These are phyloP conservation scores for Ciconia stormi DNA, from an alignment of 2,113 vertebrate genomes.

Conservation along the genomic window DNA sequence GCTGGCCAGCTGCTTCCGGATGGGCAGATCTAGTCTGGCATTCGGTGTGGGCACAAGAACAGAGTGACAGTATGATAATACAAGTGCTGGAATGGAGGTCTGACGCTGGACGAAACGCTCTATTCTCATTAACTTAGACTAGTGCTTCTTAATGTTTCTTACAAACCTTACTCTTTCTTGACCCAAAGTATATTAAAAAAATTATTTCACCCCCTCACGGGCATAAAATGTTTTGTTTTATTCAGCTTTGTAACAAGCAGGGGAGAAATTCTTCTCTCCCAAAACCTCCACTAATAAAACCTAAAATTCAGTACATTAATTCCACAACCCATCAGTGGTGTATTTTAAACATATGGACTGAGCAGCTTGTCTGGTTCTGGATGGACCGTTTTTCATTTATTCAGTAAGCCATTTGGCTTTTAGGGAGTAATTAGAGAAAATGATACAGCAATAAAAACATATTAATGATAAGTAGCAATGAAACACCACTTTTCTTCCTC, in stretches of 20 bases:
- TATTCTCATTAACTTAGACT: background rate
- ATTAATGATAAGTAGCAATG: slow-evolving; percentile 25
- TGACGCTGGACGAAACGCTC: background rate
- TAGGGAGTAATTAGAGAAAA: slow-evolving; percentile 31
- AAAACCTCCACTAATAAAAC: background rate
- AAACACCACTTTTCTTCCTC: background rate
- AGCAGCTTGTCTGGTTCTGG: slow-evolving; percentile 35
- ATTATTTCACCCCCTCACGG: background rate
- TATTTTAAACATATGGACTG: slow-evolving; percentile 31
- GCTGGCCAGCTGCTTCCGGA: background rate
- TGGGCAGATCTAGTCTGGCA: background rate
- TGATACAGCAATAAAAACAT: slow-evolving; percentile 13
- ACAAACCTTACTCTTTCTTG: background rate
- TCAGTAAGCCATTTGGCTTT: slow-evolving; percentile 12
- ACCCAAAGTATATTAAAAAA: background rate
- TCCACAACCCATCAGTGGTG: background rate
- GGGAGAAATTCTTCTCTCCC: background rate
- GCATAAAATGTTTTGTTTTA: background rate
- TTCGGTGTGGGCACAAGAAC: background rate
- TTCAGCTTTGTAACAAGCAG: background rate
- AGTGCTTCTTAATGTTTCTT: background rate
- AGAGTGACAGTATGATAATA: background rate
- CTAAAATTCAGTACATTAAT: background rate
- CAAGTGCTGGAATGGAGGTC: background rate
- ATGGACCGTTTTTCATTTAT: background rate